phyloP scores from a whole-genome alignment of 2,888 invertebrate genomes.

The Oscheius sp. region DNA sequence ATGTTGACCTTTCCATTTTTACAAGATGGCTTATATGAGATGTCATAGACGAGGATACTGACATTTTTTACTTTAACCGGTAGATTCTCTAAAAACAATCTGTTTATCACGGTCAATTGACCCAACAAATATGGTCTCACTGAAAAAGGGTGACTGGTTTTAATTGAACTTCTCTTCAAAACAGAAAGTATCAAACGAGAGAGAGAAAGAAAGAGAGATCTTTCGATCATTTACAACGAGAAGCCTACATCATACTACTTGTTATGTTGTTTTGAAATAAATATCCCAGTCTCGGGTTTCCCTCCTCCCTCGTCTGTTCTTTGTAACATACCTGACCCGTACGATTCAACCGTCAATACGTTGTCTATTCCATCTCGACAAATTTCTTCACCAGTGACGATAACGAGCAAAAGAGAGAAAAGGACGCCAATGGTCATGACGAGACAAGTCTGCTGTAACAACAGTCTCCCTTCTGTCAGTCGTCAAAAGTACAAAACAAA shows the following conservation, averaged over 20 bases:
- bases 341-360: conserved; percentile 45
- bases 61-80: conserved; percentile 45
- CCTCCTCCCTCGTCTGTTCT: too few species aligned
- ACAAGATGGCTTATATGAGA: conserved; percentile 48
- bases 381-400: neutral
- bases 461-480: neutral
- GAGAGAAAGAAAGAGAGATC: neutral
- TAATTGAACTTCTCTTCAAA: too few species aligned
- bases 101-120: too few species aligned
- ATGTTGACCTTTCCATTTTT: conserved; percentile 46
- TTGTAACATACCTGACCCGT: conserved; percentile 47
- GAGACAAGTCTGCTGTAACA: neutral
- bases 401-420: neutral
- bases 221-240: too few species aligned
- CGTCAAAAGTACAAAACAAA: conserved; percentile 7
- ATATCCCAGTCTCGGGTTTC: too few species aligned
- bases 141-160: neutral
- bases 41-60: conserved; percentile 44
- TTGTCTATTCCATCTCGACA: conserved; percentile 51
- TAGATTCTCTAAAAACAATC: conserved; percentile 31
- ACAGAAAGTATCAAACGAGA: neutral
- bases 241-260: too few species aligned
- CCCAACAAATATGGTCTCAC: too few species aligned
- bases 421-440: conserved; percentile 13
- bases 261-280: too few species aligned